Percentiles rank a stretch among this genome's conserved stretches.
phyloP scores from a whole-genome alignment of 2,113 vertebrate genomes.

The Oceanites oceanicus region DNA sequence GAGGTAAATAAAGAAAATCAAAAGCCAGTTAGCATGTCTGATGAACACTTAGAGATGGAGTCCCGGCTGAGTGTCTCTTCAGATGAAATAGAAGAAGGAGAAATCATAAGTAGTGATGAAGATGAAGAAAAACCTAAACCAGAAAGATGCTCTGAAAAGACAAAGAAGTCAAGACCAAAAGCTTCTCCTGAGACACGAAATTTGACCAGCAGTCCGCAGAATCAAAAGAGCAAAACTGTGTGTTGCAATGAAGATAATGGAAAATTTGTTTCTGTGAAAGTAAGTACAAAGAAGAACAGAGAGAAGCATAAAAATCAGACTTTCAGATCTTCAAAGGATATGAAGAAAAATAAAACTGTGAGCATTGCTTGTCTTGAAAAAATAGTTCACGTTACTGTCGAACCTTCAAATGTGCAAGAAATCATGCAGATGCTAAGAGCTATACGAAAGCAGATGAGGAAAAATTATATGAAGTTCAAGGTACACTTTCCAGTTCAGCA shows the following conservation, averaged over 20 bases:
- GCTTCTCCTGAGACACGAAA: conserved; percentile 45
- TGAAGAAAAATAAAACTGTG: conserved; percentile 64
- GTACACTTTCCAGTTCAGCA: conserved; percentile 87
- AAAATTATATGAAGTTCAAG: conserved; percentile 96
- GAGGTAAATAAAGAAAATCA: conserved; percentile 95
- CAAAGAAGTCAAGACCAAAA: conserved; percentile 43
- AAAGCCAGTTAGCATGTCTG: conserved; percentile 76
- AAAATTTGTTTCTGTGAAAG: conserved; percentile 53
- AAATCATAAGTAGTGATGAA: conserved; percentile 81
- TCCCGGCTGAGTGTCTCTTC: conserved; percentile 55
- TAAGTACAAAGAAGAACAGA: conserved; percentile 25
- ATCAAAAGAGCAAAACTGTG: conserved; percentile 31
- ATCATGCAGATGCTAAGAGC: conserved; percentile 87
- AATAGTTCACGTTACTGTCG: conserved; percentile 73
- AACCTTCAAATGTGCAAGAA: conserved; percentile 79
- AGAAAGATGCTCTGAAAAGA: conserved; percentile 58
- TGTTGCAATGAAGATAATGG: conserved; percentile 40
- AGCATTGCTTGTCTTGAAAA: conserved; percentile 74
- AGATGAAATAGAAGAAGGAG: conserved; percentile 91
- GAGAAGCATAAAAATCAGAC: conserved; percentile 53
- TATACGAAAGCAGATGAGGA: conserved; percentile 85
- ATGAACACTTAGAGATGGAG: conserved; percentile 40
- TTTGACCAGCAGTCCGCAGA: conserved; percentile 1
- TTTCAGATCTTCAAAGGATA: conserved; percentile 42
- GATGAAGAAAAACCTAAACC: conserved; percentile 74